These are phyloP conservation scores for Gallinago paraguaiae DNA, from an alignment of 2,113 vertebrate species.

Conservation along the genomic window DNA sequence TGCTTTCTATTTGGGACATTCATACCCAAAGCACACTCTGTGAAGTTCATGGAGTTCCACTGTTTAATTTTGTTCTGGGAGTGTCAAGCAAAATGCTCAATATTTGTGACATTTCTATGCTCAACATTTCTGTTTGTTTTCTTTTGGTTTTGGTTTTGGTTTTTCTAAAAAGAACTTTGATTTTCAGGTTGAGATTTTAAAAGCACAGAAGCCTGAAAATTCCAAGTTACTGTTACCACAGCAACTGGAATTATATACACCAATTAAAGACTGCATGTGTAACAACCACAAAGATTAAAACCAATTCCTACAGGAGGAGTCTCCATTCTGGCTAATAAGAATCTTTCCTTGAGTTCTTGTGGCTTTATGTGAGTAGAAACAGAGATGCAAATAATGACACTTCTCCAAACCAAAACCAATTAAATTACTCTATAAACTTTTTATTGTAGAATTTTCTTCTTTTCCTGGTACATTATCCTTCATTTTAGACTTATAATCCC, in stretches of 20 bases:
- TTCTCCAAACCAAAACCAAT: neutral
- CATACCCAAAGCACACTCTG: neutral
- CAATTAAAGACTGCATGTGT: neutral
- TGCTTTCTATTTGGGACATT: neutral
- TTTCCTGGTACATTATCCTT: neutral
- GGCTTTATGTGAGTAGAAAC: neutral
- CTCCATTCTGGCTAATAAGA: neutral
- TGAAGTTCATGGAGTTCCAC: neutral
- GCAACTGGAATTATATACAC: neutral
- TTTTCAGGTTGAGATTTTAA: constrained; percentile 8
- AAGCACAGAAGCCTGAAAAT: neutral
- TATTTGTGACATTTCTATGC: neutral
- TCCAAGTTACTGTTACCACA: neutral
- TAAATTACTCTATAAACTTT: neutral
- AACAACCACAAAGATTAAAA: neutral
- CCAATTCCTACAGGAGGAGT: neutral
- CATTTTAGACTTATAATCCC: neutral
- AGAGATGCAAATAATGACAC: neutral
- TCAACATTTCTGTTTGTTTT: neutral
- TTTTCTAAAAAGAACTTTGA: neutral
- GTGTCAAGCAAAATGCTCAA: neutral
- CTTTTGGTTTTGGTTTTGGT: neutral
- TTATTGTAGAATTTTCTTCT: neutral
- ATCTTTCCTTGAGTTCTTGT: neutral
- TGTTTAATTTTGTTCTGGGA: neutral